Conservation (phyloP, 1,140 invertebrate species). For the Macrotrachela quadricornifera region DNA sequence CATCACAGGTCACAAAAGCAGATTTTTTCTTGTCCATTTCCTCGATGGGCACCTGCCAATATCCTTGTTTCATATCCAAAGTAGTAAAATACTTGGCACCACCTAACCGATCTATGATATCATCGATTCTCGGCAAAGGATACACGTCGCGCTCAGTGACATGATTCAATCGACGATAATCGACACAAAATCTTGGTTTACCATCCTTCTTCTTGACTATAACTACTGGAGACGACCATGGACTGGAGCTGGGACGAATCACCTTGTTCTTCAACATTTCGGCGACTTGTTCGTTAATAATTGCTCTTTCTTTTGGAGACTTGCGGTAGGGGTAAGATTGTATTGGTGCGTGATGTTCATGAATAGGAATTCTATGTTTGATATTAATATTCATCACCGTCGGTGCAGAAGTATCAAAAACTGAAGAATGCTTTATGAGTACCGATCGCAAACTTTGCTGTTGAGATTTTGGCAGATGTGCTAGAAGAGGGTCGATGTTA, state of each 20-base stretch:
- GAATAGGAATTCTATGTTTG: too few species aligned
- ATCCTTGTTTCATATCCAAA: background rate
- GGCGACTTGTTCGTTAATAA: background rate
- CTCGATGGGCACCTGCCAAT: background rate
- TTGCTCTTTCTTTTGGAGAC: too few species aligned
- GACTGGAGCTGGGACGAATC: constrained; percentile 15
- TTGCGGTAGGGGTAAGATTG: too few species aligned
- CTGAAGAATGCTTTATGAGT: too few species aligned
- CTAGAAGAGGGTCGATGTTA: too few species aligned
- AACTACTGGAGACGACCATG: constrained; percentile 32
- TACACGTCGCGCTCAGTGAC: background rate
- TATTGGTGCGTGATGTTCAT: too few species aligned
- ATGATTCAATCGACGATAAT: background rate
- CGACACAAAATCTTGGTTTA: constrained; percentile 10
- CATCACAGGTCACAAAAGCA: constrained; percentile 3
- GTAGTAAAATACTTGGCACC: background rate
- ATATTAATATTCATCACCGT: too few species aligned
- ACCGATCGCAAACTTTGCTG: too few species aligned
- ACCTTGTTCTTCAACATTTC: constrained; percentile 7
- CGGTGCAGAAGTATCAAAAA: too few species aligned
- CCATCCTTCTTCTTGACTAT: constrained; percentile 34
- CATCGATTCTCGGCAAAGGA: background rate
- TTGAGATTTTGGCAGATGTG: too few species aligned
- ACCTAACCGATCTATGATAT: constrained; percentile 11
- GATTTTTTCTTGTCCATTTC: constrained; percentile 2